phyloP scores from a whole-genome alignment of 2,113 vertebrate species.

The Menura novaehollandiae region DNA sequence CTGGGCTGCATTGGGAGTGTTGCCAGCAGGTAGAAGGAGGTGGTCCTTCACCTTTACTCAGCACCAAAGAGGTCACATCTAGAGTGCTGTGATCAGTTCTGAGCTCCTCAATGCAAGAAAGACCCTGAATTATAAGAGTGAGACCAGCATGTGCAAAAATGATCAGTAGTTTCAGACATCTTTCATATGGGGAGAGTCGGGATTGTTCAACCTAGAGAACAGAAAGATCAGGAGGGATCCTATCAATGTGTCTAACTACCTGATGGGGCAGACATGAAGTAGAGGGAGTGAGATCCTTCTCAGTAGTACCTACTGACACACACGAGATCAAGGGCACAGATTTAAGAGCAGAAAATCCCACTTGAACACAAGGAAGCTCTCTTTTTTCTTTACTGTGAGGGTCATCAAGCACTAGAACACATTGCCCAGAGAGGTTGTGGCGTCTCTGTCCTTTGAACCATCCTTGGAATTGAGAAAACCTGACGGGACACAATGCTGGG shows the following conservation, averaged over 20 bases:
- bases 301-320: neutral
- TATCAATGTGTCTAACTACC: neutral
- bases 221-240: neutral
- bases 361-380: neutral
- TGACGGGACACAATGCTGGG: neutral
- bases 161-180: neutral
- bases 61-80: neutral
- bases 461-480: neutral
- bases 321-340: neutral
- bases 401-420: neutral
- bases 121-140: accelerated
- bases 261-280: neutral
- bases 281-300: neutral
- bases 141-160: neutral
- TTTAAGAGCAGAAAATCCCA: neutral
- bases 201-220: neutral
- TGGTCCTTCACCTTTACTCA: neutral
- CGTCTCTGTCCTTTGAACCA: neutral
- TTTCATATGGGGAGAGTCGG: neutral
- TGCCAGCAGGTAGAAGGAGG: neutral
- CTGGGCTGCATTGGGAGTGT: neutral
- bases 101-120: neutral
- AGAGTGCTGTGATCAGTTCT: neutral
- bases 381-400: neutral
- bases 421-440: neutral